Conservation (phyloP, 2,113 vertebrate species). For the Chaetodon trifascialis region DNA sequence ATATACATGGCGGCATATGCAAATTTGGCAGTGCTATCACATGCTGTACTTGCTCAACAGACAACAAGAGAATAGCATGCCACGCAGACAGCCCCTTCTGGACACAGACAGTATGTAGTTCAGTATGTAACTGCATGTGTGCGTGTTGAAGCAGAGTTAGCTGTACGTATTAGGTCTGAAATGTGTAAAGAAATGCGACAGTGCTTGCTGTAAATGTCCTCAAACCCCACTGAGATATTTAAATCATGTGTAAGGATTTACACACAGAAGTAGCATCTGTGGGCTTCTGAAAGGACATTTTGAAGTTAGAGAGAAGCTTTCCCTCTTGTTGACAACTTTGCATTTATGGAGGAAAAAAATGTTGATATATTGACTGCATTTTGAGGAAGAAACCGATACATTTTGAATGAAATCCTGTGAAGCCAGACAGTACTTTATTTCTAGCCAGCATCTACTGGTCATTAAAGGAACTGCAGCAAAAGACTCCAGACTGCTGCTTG, state of each 20-base stretch:
- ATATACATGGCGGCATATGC: slow-evolving; percentile 97
- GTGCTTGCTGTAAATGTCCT: slow-evolving; percentile 28
- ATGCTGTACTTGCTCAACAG: slow-evolving; percentile 88
- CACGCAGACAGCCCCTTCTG: slow-evolving; percentile 58
- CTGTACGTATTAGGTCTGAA: slow-evolving; percentile 23
- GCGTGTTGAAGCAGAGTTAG: slow-evolving; percentile 21
- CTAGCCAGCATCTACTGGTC: slow-evolving; percentile 1
- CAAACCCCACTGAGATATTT: slow-evolving; percentile 9
- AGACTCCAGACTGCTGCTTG: slow-evolving; percentile 12
- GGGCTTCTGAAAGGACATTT: not conserved
- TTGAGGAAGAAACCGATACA: not conserved
- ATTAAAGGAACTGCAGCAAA: slow-evolving; percentile 24
- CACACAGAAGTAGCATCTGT: slow-evolving; percentile 29
- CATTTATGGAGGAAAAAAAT: not conserved
- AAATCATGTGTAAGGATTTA: slow-evolving; percentile 21
- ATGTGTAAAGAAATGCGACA: slow-evolving; percentile 27
- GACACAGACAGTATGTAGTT: slow-evolving; percentile 60
- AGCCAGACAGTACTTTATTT: not conserved
- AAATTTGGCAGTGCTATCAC: slow-evolving; percentile 88
- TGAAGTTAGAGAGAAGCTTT: not conserved
- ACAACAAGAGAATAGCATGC: slow-evolving; percentile 70
- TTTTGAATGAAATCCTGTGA: not conserved
- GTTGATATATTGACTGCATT: not conserved
- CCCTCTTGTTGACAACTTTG: not conserved
- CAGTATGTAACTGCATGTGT: slow-evolving; percentile 48